phyloP scores from a whole-genome alignment of 2,113 vertebrate species.

The Pelobates fuscus region DNA sequence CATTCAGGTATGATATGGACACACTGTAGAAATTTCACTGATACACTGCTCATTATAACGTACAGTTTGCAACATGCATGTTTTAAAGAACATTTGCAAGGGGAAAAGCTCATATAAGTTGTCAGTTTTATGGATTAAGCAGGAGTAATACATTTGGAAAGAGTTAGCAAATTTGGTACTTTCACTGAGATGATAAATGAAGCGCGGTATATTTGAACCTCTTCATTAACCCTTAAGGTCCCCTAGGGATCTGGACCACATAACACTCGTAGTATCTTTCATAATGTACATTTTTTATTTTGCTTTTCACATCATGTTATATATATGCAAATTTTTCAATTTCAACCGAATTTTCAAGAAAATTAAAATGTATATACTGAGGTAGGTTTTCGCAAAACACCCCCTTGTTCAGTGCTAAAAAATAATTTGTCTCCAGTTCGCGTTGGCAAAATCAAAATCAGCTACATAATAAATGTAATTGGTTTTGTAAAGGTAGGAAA shows the following conservation, averaged over 20 bases:
- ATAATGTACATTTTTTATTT: slow-evolving; percentile 41
- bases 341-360: slow-evolving; percentile 32
- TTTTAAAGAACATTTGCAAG: too few species aligned
- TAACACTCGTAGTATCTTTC: slow-evolving; percentile 21
- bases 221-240: slow-evolving; percentile 44
- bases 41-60: too few species aligned
- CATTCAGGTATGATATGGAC: too few species aligned
- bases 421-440: slow-evolving; percentile 25
- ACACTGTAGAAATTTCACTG: too few species aligned
- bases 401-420: slow-evolving; percentile 4
- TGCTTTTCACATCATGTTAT: slow-evolving; percentile 39
- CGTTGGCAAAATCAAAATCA: slow-evolving; percentile 16
- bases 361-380: slow-evolving; percentile 44
- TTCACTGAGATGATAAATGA: slow-evolving; percentile 34
- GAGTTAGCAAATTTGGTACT: slow-evolving; percentile 26
- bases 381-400: slow-evolving; percentile 14
- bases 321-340: slow-evolving; percentile 49
- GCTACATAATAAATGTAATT: slow-evolving; percentile 25
- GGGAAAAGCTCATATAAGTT: too few species aligned
- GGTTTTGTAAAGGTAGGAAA: neutral
- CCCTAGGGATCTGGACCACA: slow-evolving; percentile 30
- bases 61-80: too few species aligned
- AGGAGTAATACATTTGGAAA: neutral
- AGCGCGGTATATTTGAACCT: slow-evolving; percentile 21
- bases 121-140: slow-evolving; percentile 15